Evolutionary conservation across 2,113 vertebrate genomes (phyloP), one percentile per base, ranked within the genome.

Genomic region (Ramphastos sulfuratus): DNA sequence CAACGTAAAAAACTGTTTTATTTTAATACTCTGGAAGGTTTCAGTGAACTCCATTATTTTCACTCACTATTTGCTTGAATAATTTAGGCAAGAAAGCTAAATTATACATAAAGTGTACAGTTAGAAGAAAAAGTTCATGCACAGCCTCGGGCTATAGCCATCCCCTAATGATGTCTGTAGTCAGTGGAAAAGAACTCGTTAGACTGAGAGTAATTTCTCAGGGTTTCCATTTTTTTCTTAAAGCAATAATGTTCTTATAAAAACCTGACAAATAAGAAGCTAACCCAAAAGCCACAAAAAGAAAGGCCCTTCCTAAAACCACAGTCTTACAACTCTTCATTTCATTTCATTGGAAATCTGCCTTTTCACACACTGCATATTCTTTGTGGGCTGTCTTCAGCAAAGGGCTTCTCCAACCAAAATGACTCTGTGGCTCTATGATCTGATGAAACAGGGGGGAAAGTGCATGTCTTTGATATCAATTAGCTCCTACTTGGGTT

Each of bases 81-180:
- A 99, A 99, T 99, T 99, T 98, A 99, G 98, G 97, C 97, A 98
- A 98, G 98, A 98, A 97, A 97, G 97, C 98, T 99, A 98, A 99
- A 99, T 99, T 99, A 99, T 99, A 99, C 98, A 99, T 99, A 99
- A 99, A 99, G 98, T 99, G 98, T 99, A 99, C 98, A 99, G 99
- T 99, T 99, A 98, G 98, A 99, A 99, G 98, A 99, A 98, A 98
- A 98, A 99, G 98, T 99, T 99, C 98, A 99, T 98, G 98, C 97
- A 98, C 98, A 98, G 99, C 99, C 99, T 82, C 97, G 12, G 98
- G 99, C 99, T 98, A 98, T 97, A 99, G 98, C 98, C 98, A 97
- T 97, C 98, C 98, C 98, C 98, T 99, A 99, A 99, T 99, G 99
- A 99, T 99, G 98, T 99, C 98, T 99, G 98, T 98, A 98, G 98